Percentiles rank a stretch among this genome's conserved stretches.
Conservation (phyloP, 2,888 invertebrate species). For the Theretra japonica region DNA sequence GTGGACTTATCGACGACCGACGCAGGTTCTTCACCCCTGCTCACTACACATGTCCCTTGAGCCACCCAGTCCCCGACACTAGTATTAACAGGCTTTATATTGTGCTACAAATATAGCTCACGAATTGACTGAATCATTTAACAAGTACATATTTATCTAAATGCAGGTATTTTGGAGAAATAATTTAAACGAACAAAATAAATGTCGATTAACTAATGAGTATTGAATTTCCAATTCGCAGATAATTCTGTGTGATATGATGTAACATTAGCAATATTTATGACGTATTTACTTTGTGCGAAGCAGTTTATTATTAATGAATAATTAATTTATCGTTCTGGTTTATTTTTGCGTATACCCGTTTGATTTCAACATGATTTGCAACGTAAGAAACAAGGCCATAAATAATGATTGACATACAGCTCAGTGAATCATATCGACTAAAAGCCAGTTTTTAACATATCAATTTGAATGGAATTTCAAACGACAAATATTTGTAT, state of each 20-base stretch:
- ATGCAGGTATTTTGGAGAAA: too few relatives aligned
- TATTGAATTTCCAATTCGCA: too few relatives aligned
- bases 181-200: too few relatives aligned
- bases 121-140: too few relatives aligned
- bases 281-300: too few relatives aligned
- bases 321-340: too few relatives aligned
- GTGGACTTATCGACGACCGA: conserved; percentile 64
- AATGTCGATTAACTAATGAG: too few relatives aligned
- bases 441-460: background rate
- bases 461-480: background rate
- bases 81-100: background rate
- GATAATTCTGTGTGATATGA: too few relatives aligned
- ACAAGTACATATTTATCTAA: too few relatives aligned
- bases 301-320: too few relatives aligned
- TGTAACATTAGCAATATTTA: too few relatives aligned
- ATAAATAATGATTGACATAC: background rate
- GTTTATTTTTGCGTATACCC: background rate
- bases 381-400: background rate
- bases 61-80: background rate
- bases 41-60: conserved; percentile 29
- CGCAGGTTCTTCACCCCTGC: conserved; percentile 72
- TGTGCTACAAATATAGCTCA: background rate
- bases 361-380: background rate
- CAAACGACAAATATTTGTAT: conserved; percentile 32
- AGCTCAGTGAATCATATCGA: conserved; percentile 13